Conservation (phyloP, 2,113 vertebrate species). For the Puffinus mauretanicus region DNA sequence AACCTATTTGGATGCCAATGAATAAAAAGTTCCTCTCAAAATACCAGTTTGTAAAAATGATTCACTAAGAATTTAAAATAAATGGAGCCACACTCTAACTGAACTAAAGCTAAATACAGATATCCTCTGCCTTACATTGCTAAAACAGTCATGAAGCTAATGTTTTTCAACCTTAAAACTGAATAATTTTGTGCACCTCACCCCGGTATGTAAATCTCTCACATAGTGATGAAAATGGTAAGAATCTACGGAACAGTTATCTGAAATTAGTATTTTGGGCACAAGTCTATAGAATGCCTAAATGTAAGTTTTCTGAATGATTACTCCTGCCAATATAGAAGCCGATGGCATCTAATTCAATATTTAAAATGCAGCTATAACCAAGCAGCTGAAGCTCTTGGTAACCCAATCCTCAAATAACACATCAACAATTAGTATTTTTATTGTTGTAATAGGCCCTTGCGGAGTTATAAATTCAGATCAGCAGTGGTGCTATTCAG, state of each 20-base stretch:
- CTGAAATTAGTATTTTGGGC: not conserved
- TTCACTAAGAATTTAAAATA: not conserved
- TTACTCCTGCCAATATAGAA: not conserved
- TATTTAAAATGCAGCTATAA: conserved; percentile 2
- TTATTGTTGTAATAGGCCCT: not conserved
- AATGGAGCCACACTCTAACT: not conserved
- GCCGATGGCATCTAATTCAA: not conserved
- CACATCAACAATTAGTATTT: not conserved
- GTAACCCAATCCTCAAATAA: not conserved
- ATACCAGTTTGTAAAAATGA: not conserved
- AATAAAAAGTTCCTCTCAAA: not conserved
- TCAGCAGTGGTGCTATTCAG: not conserved
- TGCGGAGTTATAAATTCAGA: not conserved
- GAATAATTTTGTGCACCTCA: not conserved
- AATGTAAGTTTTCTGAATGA: not conserved
- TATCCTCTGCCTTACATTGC: not conserved
- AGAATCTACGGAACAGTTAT: not conserved
- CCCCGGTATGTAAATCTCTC: not conserved
- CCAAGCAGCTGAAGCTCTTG: not conserved
- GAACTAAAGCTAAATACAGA: not conserved
- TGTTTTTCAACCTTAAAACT: not conserved
- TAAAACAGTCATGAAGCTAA: not conserved
- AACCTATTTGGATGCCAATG: not conserved
- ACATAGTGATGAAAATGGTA: not conserved
- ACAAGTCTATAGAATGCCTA: not conserved